Evolutionary conservation across 2,113 vertebrate species (phyloP).

Genomic region (Salvelinus sp.): DNA sequence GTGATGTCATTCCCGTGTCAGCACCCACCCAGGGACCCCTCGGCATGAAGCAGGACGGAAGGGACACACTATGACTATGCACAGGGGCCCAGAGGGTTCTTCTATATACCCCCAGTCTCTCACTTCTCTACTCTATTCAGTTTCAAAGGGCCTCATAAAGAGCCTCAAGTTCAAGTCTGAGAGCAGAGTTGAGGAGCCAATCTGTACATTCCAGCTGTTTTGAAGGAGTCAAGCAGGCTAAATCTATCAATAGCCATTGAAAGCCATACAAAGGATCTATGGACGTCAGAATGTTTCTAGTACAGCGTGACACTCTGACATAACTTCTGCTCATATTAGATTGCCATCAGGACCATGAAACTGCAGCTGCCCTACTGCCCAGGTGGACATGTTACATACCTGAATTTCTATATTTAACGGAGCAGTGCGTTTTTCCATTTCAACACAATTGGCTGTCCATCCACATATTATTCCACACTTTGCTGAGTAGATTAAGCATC

Average conservation of each 20-base stretch:
- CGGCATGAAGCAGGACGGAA: conserved; percentile 27
- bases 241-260: conserved; percentile 29
- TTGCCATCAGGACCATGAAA: conserved; percentile 48
- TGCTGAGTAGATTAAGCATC: no score
- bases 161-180: conserved; percentile 36
- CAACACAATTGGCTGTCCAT: neutral
- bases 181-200: conserved; percentile 24
- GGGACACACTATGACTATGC: conserved; percentile 46
- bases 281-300: conserved; percentile 36
- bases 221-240: conserved; percentile 1
- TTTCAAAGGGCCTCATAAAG: neutral
- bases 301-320: conserved; percentile 40
- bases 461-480: no score
- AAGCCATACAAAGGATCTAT: conserved; percentile 17
- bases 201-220: conserved; percentile 23
- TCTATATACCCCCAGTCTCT: neutral
- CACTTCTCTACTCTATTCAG: neutral
- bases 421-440: neutral
- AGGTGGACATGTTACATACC: conserved; percentile 34
- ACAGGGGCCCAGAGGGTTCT: no score
- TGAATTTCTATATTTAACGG: conserved; percentile 51
- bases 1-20: conserved; percentile 74
- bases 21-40: conserved; percentile 43
- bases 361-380: conserved; percentile 52
- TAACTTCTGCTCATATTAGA: conserved; percentile 31